phyloP scores from a whole-genome alignment of 2,888 invertebrate genomes.

The Clepsis dumicolana region DNA sequence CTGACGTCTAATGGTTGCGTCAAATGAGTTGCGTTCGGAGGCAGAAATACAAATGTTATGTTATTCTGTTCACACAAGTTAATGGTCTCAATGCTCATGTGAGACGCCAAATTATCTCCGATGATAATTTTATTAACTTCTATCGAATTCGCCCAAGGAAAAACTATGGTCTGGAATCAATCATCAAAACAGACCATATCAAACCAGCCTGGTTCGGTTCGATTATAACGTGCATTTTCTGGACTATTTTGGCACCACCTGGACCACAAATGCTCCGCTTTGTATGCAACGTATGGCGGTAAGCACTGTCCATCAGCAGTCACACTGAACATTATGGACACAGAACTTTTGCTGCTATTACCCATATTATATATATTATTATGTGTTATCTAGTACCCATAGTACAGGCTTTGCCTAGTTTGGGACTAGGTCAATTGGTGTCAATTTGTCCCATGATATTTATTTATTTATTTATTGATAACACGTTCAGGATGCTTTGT shows the following conservation, averaged over 20 bases:
- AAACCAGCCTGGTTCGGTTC: slow-evolving; percentile 10
- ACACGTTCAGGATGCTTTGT: slow-evolving; percentile 13
- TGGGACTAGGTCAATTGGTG: no score
- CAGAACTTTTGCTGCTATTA: slow-evolving; percentile 8
- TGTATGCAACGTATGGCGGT: slow-evolving; percentile 9
- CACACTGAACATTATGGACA: slow-evolving; percentile 15
- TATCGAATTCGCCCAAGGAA: background rate
- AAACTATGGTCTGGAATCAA: slow-evolving; percentile 2
- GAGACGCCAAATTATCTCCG: slow-evolving; percentile 12
- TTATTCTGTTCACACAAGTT: slow-evolving; percentile 10
- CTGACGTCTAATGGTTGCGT: slow-evolving; percentile 18
- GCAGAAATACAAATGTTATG: slow-evolving; percentile 25
- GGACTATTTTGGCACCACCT: background rate
- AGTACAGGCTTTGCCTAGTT: no score
- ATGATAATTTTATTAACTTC: slow-evolving; percentile 3
- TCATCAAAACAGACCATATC: background rate
- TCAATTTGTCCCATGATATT: no score
- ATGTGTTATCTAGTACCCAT: no score
- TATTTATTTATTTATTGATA: no score
- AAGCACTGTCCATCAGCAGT: slow-evolving; percentile 7
- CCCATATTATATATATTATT: no score
- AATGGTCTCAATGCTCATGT: slow-evolving; percentile 7
- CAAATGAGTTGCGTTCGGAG: slow-evolving; percentile 23
- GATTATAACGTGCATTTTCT: slow-evolving; percentile 4
- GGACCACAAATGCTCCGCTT: slow-evolving; percentile 1